A percentile compares a stretch with the other conserved stretches of the same genome.
These are phyloP conservation scores for Stenichneumon culpator DNA, from an alignment of 2,888 invertebrate genomes.

Conservation along the genomic window DNA sequence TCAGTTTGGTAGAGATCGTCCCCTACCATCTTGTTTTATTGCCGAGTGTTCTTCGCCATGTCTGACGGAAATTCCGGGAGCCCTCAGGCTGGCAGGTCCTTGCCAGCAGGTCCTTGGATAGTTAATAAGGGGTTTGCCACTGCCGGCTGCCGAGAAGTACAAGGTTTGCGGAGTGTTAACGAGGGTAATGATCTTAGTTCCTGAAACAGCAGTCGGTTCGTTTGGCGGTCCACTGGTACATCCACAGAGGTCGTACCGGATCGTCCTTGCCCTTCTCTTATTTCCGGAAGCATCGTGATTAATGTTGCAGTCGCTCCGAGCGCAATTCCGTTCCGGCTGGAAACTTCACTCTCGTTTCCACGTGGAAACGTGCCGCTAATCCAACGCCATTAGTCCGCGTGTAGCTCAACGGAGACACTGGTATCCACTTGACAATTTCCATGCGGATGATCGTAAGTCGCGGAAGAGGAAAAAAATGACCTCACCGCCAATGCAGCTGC, in stretches of 20 bases:
- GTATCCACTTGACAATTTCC: conserved; percentile 30
- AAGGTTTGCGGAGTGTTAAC: conserved; percentile 60
- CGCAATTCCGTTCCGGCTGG: conserved; percentile 29
- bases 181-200: conserved; percentile 61
- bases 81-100: background rate
- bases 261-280: conserved; percentile 50
- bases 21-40: conserved; percentile 26
- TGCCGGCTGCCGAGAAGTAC: conserved; percentile 33
- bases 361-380: conserved; percentile 17
- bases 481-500: background rate
- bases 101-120: conserved; percentile 51
- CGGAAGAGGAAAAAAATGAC: background rate
- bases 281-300: conserved; percentile 62
- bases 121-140: conserved; percentile 62
- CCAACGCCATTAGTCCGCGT: background rate
- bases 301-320: conserved; percentile 62
- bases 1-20: too few species aligned
- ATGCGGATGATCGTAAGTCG: conserved; percentile 7
- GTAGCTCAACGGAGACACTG: background rate
- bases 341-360: conserved; percentile 1
- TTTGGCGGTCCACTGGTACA: conserved; percentile 29
- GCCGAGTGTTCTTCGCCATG: conserved; percentile 28
- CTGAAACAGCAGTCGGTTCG: conserved; percentile 50
- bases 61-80: conserved; percentile 48
- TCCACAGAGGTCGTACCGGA: conserved; percentile 4